A percentile compares a stretch with the other conserved stretches of the same genome.
These are phyloP conservation scores for Cerastis leucographa DNA, from an alignment of 2,888 invertebrate species.

Conservation along the genomic window DNA sequence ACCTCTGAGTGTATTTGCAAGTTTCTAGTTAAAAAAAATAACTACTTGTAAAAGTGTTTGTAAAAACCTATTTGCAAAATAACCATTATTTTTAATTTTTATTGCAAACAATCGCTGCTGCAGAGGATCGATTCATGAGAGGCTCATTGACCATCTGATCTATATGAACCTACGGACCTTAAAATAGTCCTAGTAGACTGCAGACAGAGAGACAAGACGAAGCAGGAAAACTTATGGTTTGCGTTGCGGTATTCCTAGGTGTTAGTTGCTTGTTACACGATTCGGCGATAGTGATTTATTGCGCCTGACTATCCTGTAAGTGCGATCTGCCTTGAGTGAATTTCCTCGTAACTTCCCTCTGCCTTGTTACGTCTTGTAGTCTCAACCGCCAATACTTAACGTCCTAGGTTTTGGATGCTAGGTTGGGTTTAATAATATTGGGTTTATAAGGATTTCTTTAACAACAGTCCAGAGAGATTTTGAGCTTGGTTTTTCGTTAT, in stretches of 20 bases:
- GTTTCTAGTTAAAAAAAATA: no score
- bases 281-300: background rate
- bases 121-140: background rate
- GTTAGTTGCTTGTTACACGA: background rate
- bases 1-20: no score
- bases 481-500: background rate
- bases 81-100: background rate
- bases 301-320: no score
- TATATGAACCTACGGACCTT: background rate
- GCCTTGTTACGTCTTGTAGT: background rate
- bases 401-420: no score
- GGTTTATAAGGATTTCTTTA: background rate
- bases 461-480: background rate
- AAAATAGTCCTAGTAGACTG: background rate
- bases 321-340: background rate
- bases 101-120: background rate
- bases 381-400: background rate
- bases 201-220: background rate
- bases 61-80: no score
- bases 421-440: background rate
- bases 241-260: background rate
- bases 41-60: no score
- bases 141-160: background rate
- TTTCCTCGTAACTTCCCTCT: background rate
- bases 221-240: background rate